Percentiles rank a stretch among this genome's conserved stretches.
Evolutionary conservation across 2,113 vertebrate species (phyloP).

Genomic region (Corythornis vintsioides): DNA sequence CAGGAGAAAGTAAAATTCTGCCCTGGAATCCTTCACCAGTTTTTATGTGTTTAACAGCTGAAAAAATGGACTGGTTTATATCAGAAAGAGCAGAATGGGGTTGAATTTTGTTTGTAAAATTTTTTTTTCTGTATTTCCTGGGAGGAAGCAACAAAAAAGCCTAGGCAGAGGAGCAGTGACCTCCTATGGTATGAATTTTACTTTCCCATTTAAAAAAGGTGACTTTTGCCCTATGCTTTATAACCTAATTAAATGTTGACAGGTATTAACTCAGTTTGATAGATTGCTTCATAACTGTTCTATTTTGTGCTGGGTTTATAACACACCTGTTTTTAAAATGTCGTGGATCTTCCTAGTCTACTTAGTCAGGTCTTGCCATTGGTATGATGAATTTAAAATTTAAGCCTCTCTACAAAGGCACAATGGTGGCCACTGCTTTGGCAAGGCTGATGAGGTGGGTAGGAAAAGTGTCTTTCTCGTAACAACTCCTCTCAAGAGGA

Average conservation of each 20-base stretch:
- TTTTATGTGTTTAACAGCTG: not conserved
- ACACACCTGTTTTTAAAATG: not conserved
- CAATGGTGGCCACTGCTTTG: not conserved
- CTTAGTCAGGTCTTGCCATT: not conserved
- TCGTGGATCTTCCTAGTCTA: not conserved
- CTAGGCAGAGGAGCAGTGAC: not conserved
- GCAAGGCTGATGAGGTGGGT: not conserved
- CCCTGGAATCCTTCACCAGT: not conserved
- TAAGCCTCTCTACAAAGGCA: not conserved
- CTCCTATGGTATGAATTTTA: not conserved
- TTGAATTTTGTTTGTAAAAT: not conserved
- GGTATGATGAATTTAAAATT: not conserved
- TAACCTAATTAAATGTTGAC: not conserved
- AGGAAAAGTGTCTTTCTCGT: not conserved
- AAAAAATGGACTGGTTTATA: not conserved
- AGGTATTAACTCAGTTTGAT: not conserved
- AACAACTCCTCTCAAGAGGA: not conserved
- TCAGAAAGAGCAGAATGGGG: not conserved
- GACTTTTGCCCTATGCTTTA: not conserved
- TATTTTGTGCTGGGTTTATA: not conserved
- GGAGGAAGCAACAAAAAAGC: not conserved
- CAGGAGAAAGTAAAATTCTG: conserved; percentile 23
- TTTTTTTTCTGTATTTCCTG: not conserved
- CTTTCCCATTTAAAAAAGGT: not conserved
- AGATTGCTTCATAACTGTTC: not conserved